Conservation (phyloP, 2,888 invertebrate genomes). For the Boloria selene region DNA sequence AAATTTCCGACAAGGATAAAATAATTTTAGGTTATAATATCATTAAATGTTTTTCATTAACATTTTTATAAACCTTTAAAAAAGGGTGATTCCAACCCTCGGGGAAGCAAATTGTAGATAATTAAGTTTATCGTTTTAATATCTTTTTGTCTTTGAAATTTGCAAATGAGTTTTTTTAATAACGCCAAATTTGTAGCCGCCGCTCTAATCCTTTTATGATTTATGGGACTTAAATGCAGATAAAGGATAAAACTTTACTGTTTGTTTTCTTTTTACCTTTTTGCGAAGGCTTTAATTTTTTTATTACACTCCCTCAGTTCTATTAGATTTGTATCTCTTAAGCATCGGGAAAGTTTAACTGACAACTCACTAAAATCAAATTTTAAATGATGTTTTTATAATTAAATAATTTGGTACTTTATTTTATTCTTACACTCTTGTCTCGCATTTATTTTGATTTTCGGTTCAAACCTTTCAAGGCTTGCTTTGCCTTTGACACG, state of each 20-base stretch:
- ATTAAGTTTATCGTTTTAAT: slow-evolving; percentile 78
- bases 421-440: too few species aligned
- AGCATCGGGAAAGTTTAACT: too few species aligned
- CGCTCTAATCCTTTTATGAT: slow-evolving; percentile 72
- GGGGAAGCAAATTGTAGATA: slow-evolving; percentile 66
- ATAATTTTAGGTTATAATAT: slow-evolving; percentile 16
- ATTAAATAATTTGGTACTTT: too few species aligned
- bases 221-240: slow-evolving; percentile 52
- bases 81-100: slow-evolving; percentile 59
- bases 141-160: slow-evolving; percentile 80
- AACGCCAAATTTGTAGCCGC: slow-evolving; percentile 74
- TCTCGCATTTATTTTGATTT: too few species aligned
- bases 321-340: neutral
- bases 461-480: too few species aligned
- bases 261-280: slow-evolving; percentile 11
- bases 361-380: too few species aligned
- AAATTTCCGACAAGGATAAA: slow-evolving; percentile 1
- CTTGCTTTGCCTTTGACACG: too few species aligned
- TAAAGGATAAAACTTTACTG: slow-evolving; percentile 21
- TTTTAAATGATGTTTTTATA: too few species aligned
- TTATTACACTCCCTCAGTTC: neutral
- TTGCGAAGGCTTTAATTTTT: neutral
- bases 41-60: slow-evolving; percentile 52
- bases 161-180: slow-evolving; percentile 82
- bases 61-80: slow-evolving; percentile 62